Base-by-base conservation (phyloP, 92 coral and sea anemone genomes). In the Zoanthus sansibaricus region DNA sequence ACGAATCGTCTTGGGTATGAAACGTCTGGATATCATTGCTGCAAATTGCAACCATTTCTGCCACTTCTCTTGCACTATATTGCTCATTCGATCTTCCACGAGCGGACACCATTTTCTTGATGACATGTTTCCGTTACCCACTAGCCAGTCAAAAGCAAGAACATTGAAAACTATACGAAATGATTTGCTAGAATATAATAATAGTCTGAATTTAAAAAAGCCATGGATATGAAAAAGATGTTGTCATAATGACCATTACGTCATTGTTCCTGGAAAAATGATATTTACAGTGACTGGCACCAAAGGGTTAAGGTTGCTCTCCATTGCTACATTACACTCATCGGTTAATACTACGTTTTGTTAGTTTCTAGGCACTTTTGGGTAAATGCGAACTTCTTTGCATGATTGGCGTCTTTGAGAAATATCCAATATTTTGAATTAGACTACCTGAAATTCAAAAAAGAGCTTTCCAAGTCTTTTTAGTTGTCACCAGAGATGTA, bases 381-480 rank as follows among this genome's bases (percentile, higher is more conserved):
- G 79, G 89, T 72, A 82, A 90, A 90, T 77, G 46, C 90, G 90
- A 12, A 76, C 64, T 66, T 90, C 92, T 80, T 64, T 85, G 25
- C 89, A 88, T 12, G 89, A 52, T 55, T 92, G 92, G 59, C 93
- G 89, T 71, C 89, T 87, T 76, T 25, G 25, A 25, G 25, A 25
- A 25, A 25, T 25, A 25, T 25, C 25, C 25, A 25, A 25, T 25
- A 25, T 25, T 25, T 25, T 25, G 25, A 25, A 25, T 25, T 25
- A 25, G 25, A 16, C 88, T 77, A 6, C 88, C 88, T 11, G 84
- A 80, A 46, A 92, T 44, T 93, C 95, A 92, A 30, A 90, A 86
- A 14, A 92, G 71, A 52, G 88, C 70, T 37, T 88, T 78, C 18
- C 88, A 48, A 31, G 79, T 44, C 76, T 79, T 83, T 70, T 70